These are phyloP conservation scores for Chitala chitala DNA, from an alignment of 2,113 vertebrate species.

Conservation along the genomic window DNA sequence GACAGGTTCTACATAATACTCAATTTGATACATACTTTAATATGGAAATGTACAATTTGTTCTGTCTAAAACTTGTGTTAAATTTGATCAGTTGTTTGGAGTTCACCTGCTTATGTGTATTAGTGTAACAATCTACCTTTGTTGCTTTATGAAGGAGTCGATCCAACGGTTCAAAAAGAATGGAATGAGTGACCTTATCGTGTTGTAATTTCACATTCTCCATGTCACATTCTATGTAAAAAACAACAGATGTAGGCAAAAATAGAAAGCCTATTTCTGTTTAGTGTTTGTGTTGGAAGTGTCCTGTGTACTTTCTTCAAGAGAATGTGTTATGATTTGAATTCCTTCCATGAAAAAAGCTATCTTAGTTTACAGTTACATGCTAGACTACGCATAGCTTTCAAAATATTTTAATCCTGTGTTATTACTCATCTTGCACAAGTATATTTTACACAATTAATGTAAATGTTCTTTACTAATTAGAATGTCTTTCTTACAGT, in stretches of 20 bases:
- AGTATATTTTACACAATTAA: neutral
- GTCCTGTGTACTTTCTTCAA: conserved; percentile 35
- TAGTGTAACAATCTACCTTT: neutral
- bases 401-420: neutral
- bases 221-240: conserved; percentile 59
- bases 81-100: too few species aligned
- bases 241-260: conserved; percentile 53
- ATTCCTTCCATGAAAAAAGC: conserved; percentile 32
- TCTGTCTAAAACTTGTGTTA: too few species aligned
- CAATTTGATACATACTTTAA: neutral
- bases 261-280: conserved; percentile 69
- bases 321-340: conserved; percentile 34
- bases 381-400: conserved; percentile 11
- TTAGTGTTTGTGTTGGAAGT: conserved; percentile 62
- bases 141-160: too few species aligned
- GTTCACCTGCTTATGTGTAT: too few species aligned
- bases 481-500: neutral
- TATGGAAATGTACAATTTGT: too few species aligned
- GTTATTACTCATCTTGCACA: neutral
- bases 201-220: conserved; percentile 54
- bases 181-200: conserved; percentile 52
- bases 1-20: neutral
- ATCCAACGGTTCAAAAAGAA: conserved; percentile 24
- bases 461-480: neutral
- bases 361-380: neutral